Base-by-base conservation (phyloP, 2,888 invertebrate genomes). In the Cyaniris semiargus region DNA sequence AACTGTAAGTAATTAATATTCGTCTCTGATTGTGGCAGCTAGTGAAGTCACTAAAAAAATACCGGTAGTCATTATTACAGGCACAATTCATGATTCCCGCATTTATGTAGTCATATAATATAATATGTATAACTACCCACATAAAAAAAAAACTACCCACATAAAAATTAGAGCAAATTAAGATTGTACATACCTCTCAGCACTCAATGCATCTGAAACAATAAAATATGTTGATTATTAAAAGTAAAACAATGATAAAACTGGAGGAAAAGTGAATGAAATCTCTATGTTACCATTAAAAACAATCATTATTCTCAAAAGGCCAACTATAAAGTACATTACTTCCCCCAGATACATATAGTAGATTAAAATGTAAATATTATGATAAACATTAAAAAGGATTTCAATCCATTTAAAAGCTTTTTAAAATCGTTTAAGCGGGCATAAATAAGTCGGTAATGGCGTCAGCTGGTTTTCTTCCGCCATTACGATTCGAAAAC, bases 391-490 rank as follows among this genome's bases (percentile, higher is more conserved):
- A 74, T 44, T 44, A 44, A 74, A 72, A 74, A 53, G 48, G 74
- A 74, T 74, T 74, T 48, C 74, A 53, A 74, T 74, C 74, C 74
- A 74, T 74, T 74, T 74, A 72, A 77, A 77, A 58, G 18, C 79
- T 72, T 76, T 76, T 80, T 78, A 77, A 77, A 78, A 76, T 44
- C 77, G 78, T 78, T 78, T 79, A 77, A 78, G 78, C 56, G 23
- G 27, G 76, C 75, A 80, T 80, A 80, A 78, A 77, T 71, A 75
- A 75, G 75, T 75, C 44, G 23, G 74, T 74, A 74, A 74, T 74
- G 74, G 74, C 74, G 74, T 74, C 74, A 74, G 74, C 53, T 74
- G 74, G 44, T 71, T 38, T 72, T 74, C 74, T 74, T 53, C 74
- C 74, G 74, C 74, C 74, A 74, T 74, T 74, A 74, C 74, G 74